phyloP scores from a whole-genome alignment of 2,888 invertebrate genomes.

The Drosophila leonis region DNA sequence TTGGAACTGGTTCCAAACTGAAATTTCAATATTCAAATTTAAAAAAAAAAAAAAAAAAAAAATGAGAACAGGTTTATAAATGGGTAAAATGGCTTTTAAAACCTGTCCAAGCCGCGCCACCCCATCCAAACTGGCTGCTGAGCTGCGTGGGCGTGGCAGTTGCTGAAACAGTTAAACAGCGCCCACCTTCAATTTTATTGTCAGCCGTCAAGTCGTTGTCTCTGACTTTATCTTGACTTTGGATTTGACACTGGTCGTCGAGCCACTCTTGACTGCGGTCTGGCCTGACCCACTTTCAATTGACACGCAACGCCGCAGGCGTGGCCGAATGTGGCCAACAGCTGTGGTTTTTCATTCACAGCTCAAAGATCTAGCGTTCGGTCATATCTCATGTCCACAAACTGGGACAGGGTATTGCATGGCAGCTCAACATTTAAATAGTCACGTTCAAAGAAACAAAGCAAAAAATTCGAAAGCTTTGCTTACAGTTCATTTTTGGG shows the following conservation, averaged over 20 bases:
- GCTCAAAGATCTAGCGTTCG: constrained; percentile 29
- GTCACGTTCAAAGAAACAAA: constrained; percentile 5
- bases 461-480: background rate
- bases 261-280: constrained; percentile 32
- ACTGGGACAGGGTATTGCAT: constrained; percentile 13
- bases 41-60: constrained; percentile 15
- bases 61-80: constrained; percentile 49
- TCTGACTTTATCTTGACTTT: constrained; percentile 45
- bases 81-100: constrained; percentile 31
- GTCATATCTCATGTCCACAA: constrained; percentile 6
- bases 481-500: background rate
- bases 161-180: constrained; percentile 33
- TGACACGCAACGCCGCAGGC: constrained; percentile 38
- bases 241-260: constrained; percentile 32
- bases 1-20: constrained; percentile 38
- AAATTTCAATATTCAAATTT: constrained; percentile 40
- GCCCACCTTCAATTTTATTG: constrained; percentile 9
- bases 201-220: constrained; percentile 11
- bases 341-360: constrained; percentile 34
- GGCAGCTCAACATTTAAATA: background rate
- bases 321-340: constrained; percentile 33
- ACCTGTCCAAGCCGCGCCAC: constrained; percentile 35
- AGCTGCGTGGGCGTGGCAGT: constrained; percentile 46
- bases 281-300: constrained; percentile 54
- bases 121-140: constrained; percentile 9